phyloP scores from a whole-genome alignment of 2,888 invertebrate species.

The Cacoxenus indagator region DNA sequence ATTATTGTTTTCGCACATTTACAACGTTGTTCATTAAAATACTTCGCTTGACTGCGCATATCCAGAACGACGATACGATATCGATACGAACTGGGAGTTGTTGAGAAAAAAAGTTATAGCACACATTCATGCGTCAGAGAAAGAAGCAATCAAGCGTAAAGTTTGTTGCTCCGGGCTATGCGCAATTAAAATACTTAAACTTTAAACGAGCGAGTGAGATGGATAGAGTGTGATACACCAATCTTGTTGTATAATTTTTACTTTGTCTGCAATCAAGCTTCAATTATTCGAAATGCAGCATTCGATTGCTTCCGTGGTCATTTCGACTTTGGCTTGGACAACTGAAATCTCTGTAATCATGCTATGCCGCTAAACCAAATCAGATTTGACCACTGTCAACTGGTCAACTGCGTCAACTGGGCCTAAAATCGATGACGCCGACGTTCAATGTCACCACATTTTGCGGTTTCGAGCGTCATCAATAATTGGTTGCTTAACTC shows the following conservation, averaged over 20 bases:
- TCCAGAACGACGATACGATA: background rate
- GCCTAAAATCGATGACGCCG: background rate
- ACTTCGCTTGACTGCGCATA: conserved; percentile 10
- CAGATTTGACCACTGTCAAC: conserved; percentile 1
- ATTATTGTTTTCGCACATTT: background rate
- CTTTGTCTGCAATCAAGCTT: background rate
- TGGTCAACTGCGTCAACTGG: background rate
- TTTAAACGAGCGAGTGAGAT: background rate
- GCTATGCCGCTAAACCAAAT: background rate
- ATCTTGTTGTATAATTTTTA: background rate
- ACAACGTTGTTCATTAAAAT: conserved; percentile 7
- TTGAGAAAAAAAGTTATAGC: background rate
- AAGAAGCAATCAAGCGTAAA: background rate
- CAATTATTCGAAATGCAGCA: background rate
- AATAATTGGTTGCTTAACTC: conserved; percentile 20
- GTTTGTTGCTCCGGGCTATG: conserved; percentile 6
- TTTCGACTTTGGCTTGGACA: background rate
- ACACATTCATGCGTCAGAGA: background rate
- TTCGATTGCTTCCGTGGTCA: background rate
- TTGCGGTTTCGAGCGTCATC: conserved; percentile 12
- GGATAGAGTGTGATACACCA: background rate
- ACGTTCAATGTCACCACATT: background rate
- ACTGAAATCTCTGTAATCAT: no score
- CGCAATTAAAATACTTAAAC: conserved; percentile 1
- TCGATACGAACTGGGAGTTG: background rate